Percentiles rank a stretch among this genome's conserved stretches.
These are phyloP conservation scores for Centropus unirufus DNA, from an alignment of 2,113 vertebrate genomes.

Conservation along the genomic window DNA sequence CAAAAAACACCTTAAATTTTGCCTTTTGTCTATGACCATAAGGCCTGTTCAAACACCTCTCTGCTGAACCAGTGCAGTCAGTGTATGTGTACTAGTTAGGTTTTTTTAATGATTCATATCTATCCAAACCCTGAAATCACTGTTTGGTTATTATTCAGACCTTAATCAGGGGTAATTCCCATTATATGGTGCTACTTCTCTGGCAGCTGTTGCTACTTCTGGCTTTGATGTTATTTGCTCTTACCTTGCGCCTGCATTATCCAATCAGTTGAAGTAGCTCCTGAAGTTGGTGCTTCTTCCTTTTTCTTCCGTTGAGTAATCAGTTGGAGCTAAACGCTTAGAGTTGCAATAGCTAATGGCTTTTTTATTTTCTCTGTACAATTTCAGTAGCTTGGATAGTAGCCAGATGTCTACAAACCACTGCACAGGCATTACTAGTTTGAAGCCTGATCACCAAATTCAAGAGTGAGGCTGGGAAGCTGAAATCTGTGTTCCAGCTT, in stretches of 20 bases:
- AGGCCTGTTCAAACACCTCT: slow-evolving; percentile 7
- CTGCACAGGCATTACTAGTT: neutral
- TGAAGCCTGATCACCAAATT: neutral
- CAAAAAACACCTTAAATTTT: neutral
- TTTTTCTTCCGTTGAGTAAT: neutral
- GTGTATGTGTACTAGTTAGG: neutral
- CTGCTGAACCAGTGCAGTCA: neutral
- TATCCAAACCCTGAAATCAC: neutral
- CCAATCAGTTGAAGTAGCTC: neutral
- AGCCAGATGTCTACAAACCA: neutral
- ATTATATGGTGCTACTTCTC: neutral
- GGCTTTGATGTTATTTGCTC: neutral
- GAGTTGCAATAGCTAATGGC: neutral
- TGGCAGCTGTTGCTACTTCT: neutral
- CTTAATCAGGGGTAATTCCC: slow-evolving; percentile 3
- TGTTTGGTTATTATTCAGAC: neutral
- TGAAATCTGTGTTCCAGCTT: neutral
- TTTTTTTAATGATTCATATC: neutral
- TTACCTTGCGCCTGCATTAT: neutral
- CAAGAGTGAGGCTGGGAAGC: neutral
- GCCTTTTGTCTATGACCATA: neutral
- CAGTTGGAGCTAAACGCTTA: neutral
- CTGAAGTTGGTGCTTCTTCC: neutral
- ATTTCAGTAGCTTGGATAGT: neutral
- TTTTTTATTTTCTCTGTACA: neutral